A percentile compares a stretch with the other conserved stretches of the same genome.
phyloP scores from a whole-genome alignment of 1,140 invertebrate species.

The Lycorma delicatula region DNA sequence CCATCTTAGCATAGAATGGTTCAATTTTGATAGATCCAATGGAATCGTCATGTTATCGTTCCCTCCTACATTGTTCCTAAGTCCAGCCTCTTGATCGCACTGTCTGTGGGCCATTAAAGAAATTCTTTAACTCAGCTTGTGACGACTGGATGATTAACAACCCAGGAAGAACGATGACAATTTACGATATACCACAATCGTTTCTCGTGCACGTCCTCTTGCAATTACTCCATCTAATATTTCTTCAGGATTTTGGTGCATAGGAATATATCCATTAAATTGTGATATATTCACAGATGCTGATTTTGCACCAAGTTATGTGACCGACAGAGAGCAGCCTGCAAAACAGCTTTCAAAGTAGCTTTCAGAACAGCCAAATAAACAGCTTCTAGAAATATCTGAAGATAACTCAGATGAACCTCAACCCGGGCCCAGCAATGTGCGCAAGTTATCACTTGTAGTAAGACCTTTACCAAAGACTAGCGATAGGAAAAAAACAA shows the following conservation, averaged over 20 bases:
- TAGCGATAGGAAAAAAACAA: no score
- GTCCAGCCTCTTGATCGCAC: slow-evolving; percentile 37
- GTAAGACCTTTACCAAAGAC: no score
- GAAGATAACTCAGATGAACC: no score
- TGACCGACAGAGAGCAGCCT: slow-evolving; percentile 29
- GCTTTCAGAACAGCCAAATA: no score
- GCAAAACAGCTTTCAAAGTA: not conserved
- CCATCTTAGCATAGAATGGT: slow-evolving; percentile 17
- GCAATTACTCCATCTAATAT: slow-evolving; percentile 27
- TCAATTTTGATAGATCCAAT: slow-evolving; percentile 30
- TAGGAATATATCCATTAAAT: slow-evolving; percentile 36
- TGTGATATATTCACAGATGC: slow-evolving; percentile 33
- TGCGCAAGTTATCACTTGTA: no score
- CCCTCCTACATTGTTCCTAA: slow-evolving; percentile 23
- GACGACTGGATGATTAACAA: slow-evolving; percentile 32
- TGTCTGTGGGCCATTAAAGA: slow-evolving; percentile 33
- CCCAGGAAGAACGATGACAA: slow-evolving; percentile 29
- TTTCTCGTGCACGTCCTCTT: slow-evolving; percentile 25
- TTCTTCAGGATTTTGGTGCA: slow-evolving; percentile 25
- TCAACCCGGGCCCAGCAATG: no score
- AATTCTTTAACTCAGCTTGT: slow-evolving; percentile 20
- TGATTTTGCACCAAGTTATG: slow-evolving; percentile 33
- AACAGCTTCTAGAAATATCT: no score
- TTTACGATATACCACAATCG: slow-evolving; percentile 32
- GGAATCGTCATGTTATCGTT: slow-evolving; percentile 27